Percentiles rank a stretch among this genome's conserved stretches.
Conservation (phyloP, 2,113 vertebrate genomes). For the Chinchilla lanigera region DNA sequence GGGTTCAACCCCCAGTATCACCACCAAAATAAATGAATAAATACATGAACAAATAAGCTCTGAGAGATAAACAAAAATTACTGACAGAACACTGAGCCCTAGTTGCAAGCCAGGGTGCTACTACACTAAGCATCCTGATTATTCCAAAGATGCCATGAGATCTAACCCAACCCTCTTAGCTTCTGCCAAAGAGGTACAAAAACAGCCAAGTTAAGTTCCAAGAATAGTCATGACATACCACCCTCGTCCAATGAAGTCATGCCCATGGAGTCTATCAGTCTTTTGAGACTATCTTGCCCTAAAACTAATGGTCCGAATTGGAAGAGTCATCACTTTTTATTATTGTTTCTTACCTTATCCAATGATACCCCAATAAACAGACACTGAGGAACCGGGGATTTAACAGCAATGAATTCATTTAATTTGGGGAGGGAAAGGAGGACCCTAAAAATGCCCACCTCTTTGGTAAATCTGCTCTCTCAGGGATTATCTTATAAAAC, state of each 20-base stretch:
- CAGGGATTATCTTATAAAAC: not conserved
- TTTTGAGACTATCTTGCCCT: not conserved
- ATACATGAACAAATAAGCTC: not conserved
- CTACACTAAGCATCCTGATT: slow-evolving; percentile 65
- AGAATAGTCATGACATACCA: slow-evolving; percentile 65
- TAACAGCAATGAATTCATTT: slow-evolving; percentile 31
- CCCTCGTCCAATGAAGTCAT: not conserved
- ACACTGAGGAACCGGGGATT: not conserved
- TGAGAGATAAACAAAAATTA: not conserved
- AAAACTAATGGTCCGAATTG: not conserved
- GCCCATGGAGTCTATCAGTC: not conserved
- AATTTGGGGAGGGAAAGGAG: not conserved
- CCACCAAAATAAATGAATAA: not conserved
- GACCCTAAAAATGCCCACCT: not conserved
- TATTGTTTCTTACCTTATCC: not conserved
- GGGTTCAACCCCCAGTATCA: not conserved
- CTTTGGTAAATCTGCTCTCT: slow-evolving; percentile 5
- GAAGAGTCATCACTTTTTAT: not conserved
- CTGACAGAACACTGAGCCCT: not conserved
- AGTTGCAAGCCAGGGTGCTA: not conserved
- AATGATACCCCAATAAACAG: slow-evolving; percentile 25
- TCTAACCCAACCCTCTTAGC: slow-evolving; percentile 62
- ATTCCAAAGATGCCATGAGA: slow-evolving; percentile 73
- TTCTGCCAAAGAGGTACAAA: slow-evolving; percentile 55
- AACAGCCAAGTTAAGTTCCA: slow-evolving; percentile 63